A percentile compares a stretch with the other conserved stretches of the same genome.
Conservation (phyloP, 35 echinoderm and acorn worm genomes). For the Ophiothrix spiculata region DNA sequence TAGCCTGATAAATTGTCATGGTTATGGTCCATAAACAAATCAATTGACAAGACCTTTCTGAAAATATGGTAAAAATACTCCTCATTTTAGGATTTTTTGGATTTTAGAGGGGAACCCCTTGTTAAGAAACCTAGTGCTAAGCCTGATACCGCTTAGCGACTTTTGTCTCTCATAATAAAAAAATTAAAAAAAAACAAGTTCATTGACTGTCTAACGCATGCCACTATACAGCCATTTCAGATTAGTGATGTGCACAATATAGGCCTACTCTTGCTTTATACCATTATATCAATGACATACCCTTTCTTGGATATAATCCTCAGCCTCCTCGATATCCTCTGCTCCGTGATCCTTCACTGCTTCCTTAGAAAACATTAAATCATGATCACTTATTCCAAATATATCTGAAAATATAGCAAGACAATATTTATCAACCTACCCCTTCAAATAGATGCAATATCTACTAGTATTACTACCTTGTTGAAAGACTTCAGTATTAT, state of each 20-base stretch:
- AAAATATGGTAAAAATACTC: no score
- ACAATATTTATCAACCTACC: neutral
- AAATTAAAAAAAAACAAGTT: neutral
- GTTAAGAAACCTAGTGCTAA: constrained; percentile 51
- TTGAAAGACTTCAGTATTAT: no score
- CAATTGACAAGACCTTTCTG: no score
- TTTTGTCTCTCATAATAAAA: neutral
- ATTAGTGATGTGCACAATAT: neutral
- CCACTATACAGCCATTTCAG: neutral
- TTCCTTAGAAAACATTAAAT: constrained; percentile 97
- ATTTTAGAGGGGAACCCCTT: constrained; percentile 81
- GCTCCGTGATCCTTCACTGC: constrained; percentile 48
- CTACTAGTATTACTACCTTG: neutral
- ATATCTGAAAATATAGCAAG: no score
- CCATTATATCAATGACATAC: constrained; percentile 52
- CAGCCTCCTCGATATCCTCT: constrained; percentile 52
- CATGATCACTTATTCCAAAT: constrained; percentile 94
- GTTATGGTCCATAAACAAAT: no score
- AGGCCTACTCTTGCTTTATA: neutral
- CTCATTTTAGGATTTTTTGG: constrained; percentile 36
- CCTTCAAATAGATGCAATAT: neutral
- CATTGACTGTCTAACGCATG: neutral
- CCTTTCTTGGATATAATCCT: constrained; percentile 77
- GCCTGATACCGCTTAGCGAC: neutral
- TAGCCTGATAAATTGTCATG: no score